Evolutionary conservation across 2,888 invertebrate genomes (phyloP), one percentile per base, ranked within the genome.

Genomic region (Heliconius ismenius): DNA sequence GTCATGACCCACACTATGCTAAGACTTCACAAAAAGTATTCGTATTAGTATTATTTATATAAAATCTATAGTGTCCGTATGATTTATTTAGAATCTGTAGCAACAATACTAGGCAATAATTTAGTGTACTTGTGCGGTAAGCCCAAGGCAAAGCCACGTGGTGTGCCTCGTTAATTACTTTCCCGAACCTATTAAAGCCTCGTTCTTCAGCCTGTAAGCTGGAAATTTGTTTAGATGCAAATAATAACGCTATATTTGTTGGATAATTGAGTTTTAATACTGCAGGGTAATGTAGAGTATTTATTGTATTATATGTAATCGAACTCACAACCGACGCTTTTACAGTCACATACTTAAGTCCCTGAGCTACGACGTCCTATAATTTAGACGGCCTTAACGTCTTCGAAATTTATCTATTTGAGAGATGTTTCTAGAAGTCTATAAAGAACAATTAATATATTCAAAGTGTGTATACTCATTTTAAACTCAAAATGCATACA

Each of bases 161-260:
- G 2, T 28, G 28, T 32, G 32, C 28, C 28, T 28, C 28, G 28
- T 28, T 28, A 28, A 28, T 28, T 28, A 28, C 28, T 28, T 28
- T 28, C 28, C 28, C 32, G 6, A 32, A 32, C 32, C 32, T 32
- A 32, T 6, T 32, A 32, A 32, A 32, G 6, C n/a, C 65, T 65
- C 6, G n/a, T 21, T 64, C 7, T n/a, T 4, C 10, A 11, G 64
- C 32, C 64, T 64, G 65, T 65, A 36, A 65, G n/a, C 65, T 65
- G 36, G n/a, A 65, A 36, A 65, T n/a, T 32, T 32, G 21, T 32
- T 65, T 65, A 65, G n/a, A 65, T 39, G 13, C n/a, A 65, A 39
- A 65, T 15, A 9, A 54, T 21, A 7, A 54, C 32, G 7, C 32
- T 54, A 54, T 21, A 21, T 54, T 21, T 7, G 54, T 54, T 54